Evolutionary conservation across 2,888 invertebrate species (phyloP).

Genomic region (Erannis defoliaria): DNA sequence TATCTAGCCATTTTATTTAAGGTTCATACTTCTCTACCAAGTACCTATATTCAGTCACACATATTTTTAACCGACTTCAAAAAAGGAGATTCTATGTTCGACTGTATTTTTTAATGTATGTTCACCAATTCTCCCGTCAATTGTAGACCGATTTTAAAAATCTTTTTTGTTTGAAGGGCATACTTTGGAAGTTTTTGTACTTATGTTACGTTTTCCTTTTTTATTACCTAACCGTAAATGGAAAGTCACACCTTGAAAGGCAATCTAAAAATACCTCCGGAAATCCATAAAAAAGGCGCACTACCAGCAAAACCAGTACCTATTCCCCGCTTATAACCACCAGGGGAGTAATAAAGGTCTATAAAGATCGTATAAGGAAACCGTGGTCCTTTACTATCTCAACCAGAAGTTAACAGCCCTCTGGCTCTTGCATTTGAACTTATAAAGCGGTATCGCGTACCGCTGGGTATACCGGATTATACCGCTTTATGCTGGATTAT

Average conservation of each 20-base stretch:
- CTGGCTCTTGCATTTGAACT: slow-evolving; percentile 27
- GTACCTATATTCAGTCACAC: too few species aligned
- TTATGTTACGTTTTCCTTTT: neutral
- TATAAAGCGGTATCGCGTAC: slow-evolving; percentile 27
- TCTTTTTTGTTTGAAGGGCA: too few species aligned
- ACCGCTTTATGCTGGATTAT: slow-evolving; percentile 20
- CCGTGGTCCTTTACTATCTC: slow-evolving; percentile 32
- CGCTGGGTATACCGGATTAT: slow-evolving; percentile 28
- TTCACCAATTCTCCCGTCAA: too few species aligned
- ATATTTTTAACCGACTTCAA: too few species aligned
- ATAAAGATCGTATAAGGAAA: slow-evolving; percentile 34
- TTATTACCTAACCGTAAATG: neutral
- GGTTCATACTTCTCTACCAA: too few species aligned
- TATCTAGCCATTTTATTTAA: too few species aligned
- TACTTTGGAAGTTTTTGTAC: too few species aligned
- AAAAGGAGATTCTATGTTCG: too few species aligned
- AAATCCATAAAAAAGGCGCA: slow-evolving; percentile 10
- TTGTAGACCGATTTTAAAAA: too few species aligned
- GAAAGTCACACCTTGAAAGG: neutral
- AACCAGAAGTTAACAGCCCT: slow-evolving; percentile 33
- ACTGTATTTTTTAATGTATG: too few species aligned
- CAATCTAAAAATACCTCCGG: slow-evolving; percentile 9
- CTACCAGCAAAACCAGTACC: slow-evolving; percentile 18
- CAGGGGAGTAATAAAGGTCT: slow-evolving; percentile 31
- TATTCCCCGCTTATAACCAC: slow-evolving; percentile 22